These are phyloP conservation scores for Protophormia terraenovae DNA, from an alignment of 2,888 invertebrate genomes.

Conservation along the genomic window DNA sequence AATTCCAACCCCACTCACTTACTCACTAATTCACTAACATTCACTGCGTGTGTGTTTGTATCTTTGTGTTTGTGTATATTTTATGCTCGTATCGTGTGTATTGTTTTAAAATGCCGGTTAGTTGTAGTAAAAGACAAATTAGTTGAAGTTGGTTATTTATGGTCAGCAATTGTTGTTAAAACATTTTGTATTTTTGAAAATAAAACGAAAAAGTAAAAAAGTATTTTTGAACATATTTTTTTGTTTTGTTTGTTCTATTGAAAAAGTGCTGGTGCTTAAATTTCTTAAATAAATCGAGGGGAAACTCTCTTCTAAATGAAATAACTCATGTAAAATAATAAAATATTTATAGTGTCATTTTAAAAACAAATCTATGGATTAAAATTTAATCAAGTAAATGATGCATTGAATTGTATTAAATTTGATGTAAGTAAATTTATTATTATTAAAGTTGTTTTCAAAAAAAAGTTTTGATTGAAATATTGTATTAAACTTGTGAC, in stretches of 20 bases:
- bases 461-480: neutral
- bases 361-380: neutral
- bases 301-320: neutral
- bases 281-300: neutral
- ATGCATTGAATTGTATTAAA: neutral
- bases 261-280: neutral
- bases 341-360: neutral
- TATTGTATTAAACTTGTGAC: neutral
- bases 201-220: neutral
- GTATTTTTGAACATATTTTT: neutral
- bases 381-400: neutral
- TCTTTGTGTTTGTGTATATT: neutral
- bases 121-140: constrained; percentile 59
- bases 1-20: constrained; percentile 32
- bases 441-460: neutral
- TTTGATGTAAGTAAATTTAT: neutral
- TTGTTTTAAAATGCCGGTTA: constrained; percentile 57
- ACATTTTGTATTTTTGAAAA: constrained; percentile 11
- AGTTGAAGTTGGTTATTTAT: constrained; percentile 55
- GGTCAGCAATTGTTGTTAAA: constrained; percentile 40
- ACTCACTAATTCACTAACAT: constrained; percentile 40
- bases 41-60: neutral
- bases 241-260: neutral
- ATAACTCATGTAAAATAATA: neutral
- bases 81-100: constrained; percentile 22